Conservation (phyloP, 2,888 invertebrate species). For the Coleophora flavipennella region DNA sequence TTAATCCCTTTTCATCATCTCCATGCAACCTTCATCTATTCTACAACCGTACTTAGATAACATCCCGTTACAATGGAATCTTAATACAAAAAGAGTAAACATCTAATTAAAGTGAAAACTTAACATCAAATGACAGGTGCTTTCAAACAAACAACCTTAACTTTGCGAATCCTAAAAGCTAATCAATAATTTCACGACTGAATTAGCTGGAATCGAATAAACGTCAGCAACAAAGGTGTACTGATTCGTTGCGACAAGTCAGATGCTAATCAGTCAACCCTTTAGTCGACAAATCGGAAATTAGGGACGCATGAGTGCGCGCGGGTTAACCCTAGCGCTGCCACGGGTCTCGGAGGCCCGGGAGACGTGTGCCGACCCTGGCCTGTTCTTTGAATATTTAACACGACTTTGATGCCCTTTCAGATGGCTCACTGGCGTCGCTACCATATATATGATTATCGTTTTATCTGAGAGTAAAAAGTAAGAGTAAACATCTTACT, state of each 20-base stretch:
- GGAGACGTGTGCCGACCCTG: conserved; percentile 41
- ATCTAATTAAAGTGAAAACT: too few relatives aligned
- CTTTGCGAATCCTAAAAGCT: background rate
- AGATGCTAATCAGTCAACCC: conserved; percentile 71
- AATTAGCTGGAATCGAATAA: conserved; percentile 34
- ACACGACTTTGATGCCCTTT: conserved; percentile 46
- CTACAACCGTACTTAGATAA: too few relatives aligned
- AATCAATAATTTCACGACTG: conserved; percentile 31
- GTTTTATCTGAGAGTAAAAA: too few relatives aligned
- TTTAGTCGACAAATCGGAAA: conserved; percentile 70
- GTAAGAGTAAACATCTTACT: too few relatives aligned
- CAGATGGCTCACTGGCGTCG: too few relatives aligned
- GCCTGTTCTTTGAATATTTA: conserved; percentile 69
- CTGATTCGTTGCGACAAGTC: conserved; percentile 58
- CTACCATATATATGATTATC: too few relatives aligned
- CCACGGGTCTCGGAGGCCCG: conserved; percentile 41
- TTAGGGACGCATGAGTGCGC: conserved; percentile 67
- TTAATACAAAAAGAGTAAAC: too few relatives aligned
- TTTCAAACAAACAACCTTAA: too few relatives aligned
- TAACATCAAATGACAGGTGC: too few relatives aligned
- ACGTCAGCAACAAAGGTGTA: conserved; percentile 45
- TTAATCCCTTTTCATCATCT: too few relatives aligned
- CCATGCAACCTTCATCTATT: too few relatives aligned
- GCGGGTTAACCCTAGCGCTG: conserved; percentile 51
- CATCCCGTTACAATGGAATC: too few relatives aligned